A percentile compares a stretch with the other conserved stretches of the same genome.
phyloP scores from a whole-genome alignment of 2,888 invertebrate species.

The Lasioglossum morio region DNA sequence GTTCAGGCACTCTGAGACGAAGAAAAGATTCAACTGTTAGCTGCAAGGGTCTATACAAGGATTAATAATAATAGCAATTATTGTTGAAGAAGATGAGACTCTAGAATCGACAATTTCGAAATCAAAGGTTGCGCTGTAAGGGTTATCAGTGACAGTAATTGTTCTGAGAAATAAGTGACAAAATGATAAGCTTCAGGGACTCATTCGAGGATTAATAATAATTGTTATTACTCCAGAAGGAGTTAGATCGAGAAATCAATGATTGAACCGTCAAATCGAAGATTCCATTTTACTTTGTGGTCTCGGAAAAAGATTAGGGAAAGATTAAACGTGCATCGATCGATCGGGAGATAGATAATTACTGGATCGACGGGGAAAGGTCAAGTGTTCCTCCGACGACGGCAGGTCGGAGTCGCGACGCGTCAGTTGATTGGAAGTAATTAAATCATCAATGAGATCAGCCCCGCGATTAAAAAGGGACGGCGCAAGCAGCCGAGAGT shows the following conservation, averaged over 20 bases:
- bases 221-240: neutral
- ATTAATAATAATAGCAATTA: neutral
- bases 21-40: too few relatives aligned
- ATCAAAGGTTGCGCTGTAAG: neutral
- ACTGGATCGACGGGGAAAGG: slow-evolving; percentile 11
- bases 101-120: neutral
- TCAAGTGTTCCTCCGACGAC: neutral
- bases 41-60: too few relatives aligned
- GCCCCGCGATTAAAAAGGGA: slow-evolving; percentile 14
- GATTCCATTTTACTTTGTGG: neutral
- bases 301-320: neutral
- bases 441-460: slow-evolving; percentile 35
- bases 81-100: neutral
- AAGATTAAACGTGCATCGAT: neutral
- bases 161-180: neutral
- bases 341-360: neutral
- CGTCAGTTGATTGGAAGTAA: slow-evolving; percentile 29
- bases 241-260: neutral
- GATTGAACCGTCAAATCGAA: neutral
- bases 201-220: neutral
- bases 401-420: neutral
- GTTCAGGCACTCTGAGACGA: too few relatives aligned
- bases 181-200: neutral
- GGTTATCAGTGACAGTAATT: neutral
- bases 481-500: neutral